Base-by-base conservation (phyloP, 1,140 invertebrate species). In the Cryptotermes secundus region DNA sequence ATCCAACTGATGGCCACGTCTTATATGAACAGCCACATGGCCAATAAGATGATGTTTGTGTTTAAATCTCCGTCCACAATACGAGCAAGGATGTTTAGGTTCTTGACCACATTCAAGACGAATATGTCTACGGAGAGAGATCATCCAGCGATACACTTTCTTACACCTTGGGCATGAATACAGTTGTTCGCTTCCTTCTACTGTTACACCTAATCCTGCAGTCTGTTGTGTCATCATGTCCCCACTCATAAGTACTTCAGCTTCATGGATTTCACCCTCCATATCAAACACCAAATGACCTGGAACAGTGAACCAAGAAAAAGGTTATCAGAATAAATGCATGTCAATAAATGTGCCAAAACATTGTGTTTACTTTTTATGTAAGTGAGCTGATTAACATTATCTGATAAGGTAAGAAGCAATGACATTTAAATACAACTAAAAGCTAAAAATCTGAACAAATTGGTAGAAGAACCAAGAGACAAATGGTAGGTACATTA, bases 131-230 rank as follows among this genome's bases (percentile, higher is more conserved):
- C 87, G 86, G 14, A 90, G 81, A 85, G 91, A 91, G 79, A 90
- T 90, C 35, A 89, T 86, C 88, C 90, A 90, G 83, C 91, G 91
- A 87, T 93, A 93, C n/a, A 86, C 87, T 83, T 90, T 90, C 6
- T 90, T 90, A 81, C 92, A 93, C 31, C 81, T 82, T n/a, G 81
- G 81, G 24, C 81, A 82, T 34, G 42, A 10, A 42, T 49, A 38
- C 19, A 82, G 42, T 59, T 82, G 16, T 59, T 45, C 22, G 3
- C 36, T 19, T 81, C 38, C 45, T 49, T 49, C 45, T 49, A 19
- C 19, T 19, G 45, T 14, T 49, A 49, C 16, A 49, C 45, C 45
- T 19, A 49, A 49, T 2, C 19, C 80, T 72, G n/a, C 59, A 72
- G 59, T 72, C 0, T 72, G 59, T 9, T 72, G 59, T 72, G 26